Percentiles rank a stretch among this genome's conserved stretches.
These are phyloP conservation scores for Gasterosteus nipponicus DNA, from an alignment of 2,113 vertebrate species.

Conservation along the genomic window DNA sequence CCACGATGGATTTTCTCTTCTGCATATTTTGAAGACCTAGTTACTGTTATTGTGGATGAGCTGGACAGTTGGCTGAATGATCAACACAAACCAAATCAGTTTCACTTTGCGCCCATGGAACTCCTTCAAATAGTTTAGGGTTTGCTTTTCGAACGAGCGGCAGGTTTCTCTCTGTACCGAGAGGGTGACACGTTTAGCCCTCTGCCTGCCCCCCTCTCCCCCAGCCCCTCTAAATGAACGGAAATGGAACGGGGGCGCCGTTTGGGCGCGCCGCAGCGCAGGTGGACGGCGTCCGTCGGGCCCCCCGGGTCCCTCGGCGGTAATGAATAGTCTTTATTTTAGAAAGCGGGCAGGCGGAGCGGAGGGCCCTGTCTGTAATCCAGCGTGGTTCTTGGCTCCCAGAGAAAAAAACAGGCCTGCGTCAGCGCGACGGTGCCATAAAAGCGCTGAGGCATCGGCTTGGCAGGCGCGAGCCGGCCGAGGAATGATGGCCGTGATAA, in stretches of 20 bases:
- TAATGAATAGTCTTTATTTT: constrained; percentile 81
- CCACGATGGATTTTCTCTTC: constrained; percentile 37
- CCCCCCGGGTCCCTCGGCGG: constrained; percentile 27
- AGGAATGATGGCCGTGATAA: constrained; percentile 73
- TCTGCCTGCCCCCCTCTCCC: neutral
- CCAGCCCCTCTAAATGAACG: constrained; percentile 41
- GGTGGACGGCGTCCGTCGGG: constrained; percentile 57
- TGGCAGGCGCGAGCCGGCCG: constrained; percentile 52
- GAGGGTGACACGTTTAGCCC: too few species aligned
- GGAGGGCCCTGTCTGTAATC: constrained; percentile 57
- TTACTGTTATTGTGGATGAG: constrained; percentile 33
- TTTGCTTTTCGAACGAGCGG: constrained; percentile 28
- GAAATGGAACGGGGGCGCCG: constrained; percentile 55
- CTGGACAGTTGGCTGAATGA: constrained; percentile 27
- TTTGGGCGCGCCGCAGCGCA: constrained; percentile 40
- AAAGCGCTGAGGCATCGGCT: constrained; percentile 67
- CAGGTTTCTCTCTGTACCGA: constrained; percentile 13
- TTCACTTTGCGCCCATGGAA: neutral
- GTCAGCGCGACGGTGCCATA: constrained; percentile 72
- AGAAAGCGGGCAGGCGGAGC: constrained; percentile 56
- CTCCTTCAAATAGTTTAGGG: constrained; percentile 23
- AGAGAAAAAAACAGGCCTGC: constrained; percentile 56
- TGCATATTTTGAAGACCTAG: constrained; percentile 45
- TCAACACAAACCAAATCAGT: constrained; percentile 36
- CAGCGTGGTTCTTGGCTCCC: constrained; percentile 64